These are phyloP conservation scores for Morpho helenor DNA, from an alignment of 2,888 invertebrate genomes.

Conservation along the genomic window DNA sequence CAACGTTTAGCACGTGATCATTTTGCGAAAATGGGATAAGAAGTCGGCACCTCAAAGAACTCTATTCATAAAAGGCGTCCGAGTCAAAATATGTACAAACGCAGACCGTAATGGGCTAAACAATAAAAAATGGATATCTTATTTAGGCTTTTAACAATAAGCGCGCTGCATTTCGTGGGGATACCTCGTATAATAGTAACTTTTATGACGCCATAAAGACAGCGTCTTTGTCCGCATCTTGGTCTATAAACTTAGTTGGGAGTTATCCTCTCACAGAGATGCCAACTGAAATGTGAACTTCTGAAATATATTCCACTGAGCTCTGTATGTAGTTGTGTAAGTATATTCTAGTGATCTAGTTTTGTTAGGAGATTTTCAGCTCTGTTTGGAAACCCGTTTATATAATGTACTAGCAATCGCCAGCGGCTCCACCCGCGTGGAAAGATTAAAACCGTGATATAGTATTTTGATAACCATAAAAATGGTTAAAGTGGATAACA, in stretches of 20 bases:
- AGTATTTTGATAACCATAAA: too few relatives aligned
- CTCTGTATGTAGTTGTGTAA: conserved; percentile 22
- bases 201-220: conserved; percentile 67
- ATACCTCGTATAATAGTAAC: conserved; percentile 57
- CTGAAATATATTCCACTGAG: conserved; percentile 27
- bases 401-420: neutral
- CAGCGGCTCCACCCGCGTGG: too few relatives aligned
- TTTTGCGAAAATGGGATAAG: conserved; percentile 50
- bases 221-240: conserved; percentile 63
- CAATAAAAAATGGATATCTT: conserved; percentile 74
- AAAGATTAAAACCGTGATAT: too few relatives aligned
- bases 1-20: conserved; percentile 53
- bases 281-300: conserved; percentile 28
- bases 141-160: conserved; percentile 72
- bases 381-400: neutral
- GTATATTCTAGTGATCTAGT: conserved; percentile 16
- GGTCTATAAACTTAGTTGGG: conserved; percentile 58
- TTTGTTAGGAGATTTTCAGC: neutral
- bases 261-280: conserved; percentile 36
- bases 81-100: conserved; percentile 77
- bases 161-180: conserved; percentile 60
- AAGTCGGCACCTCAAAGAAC: conserved; percentile 57
- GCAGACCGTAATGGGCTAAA: conserved; percentile 62
- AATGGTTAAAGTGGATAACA: too few relatives aligned
- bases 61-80: conserved; percentile 46